Conservation (phyloP, 2,888 invertebrate species). For the Nezara viridula region DNA sequence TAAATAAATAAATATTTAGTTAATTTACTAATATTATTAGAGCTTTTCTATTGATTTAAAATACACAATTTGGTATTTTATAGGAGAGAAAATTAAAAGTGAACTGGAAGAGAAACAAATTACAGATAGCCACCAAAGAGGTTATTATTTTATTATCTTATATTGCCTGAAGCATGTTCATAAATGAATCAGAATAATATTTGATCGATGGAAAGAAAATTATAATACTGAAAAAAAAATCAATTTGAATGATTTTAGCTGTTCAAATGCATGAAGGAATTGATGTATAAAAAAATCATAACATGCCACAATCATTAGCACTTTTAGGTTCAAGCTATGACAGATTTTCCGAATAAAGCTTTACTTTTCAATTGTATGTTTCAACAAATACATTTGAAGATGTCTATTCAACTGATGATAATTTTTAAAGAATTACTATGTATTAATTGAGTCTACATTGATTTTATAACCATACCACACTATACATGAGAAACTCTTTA, state of each 20-base stretch:
- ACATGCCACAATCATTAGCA: not conserved
- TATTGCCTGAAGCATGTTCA: slow-evolving; percentile 61
- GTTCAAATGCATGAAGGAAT: slow-evolving; percentile 27
- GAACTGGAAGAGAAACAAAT: slow-evolving; percentile 61
- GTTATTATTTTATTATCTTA: slow-evolving; percentile 61
- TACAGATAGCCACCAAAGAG: slow-evolving; percentile 61
- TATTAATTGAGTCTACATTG: not conserved
- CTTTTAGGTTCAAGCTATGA: not conserved
- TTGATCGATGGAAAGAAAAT: not conserved
- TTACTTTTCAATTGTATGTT: not conserved
- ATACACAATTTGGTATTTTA: slow-evolving; percentile 58
- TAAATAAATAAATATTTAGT: not conserved
- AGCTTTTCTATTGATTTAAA: not conserved
- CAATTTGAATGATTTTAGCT: slow-evolving; percentile 16
- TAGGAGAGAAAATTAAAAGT: slow-evolving; percentile 63
- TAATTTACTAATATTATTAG: slow-evolving; percentile 15
- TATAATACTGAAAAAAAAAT: not conserved
- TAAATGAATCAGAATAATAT: slow-evolving; percentile 18
- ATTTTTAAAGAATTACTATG: not conserved
- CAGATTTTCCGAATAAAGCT: not conserved
- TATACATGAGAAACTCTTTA: not conserved
- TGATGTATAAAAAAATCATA: slow-evolving; percentile 5
- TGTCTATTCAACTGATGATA: not conserved
- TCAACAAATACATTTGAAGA: not conserved
- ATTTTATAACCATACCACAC: not conserved